Conservation (phyloP, 2,888 invertebrate species). For the Oligia strigilis region DNA sequence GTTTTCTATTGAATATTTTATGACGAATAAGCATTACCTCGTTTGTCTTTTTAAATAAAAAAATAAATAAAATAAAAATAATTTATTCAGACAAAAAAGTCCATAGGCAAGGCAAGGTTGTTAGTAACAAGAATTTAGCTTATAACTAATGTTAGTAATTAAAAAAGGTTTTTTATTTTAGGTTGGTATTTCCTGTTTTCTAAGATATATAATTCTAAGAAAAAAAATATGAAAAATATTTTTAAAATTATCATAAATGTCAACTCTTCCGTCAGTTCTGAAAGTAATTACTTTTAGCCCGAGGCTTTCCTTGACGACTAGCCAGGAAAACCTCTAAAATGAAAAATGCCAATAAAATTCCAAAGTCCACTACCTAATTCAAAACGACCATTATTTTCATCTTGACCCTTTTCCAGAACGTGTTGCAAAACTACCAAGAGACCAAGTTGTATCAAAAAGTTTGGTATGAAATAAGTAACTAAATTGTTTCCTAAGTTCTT, state of each 20-base stretch:
- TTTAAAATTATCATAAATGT: not conserved
- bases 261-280: not conserved
- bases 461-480: slow-evolving; percentile 49
- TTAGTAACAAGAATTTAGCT: no score
- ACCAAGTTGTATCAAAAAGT: slow-evolving; percentile 48
- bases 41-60: not conserved
- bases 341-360: slow-evolving; percentile 23
- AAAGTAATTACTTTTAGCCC: slow-evolving; percentile 1
- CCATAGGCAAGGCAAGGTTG: no score
- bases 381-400: slow-evolving; percentile 13
- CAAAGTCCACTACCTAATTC: slow-evolving; percentile 17
- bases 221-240: not conserved
- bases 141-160: no score
- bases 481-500: slow-evolving; percentile 56
- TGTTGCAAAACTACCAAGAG: not conserved
- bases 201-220: no score
- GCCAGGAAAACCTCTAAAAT: not conserved
- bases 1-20: slow-evolving; percentile 12
- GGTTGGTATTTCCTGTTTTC: no score
- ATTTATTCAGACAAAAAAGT: no score
- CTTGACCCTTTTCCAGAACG: slow-evolving; percentile 17
- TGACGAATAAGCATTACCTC: not conserved
- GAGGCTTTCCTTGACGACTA: not conserved
- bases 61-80: no score
- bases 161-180: no score